Base-by-base conservation (phyloP, 2,888 invertebrate species). In the Campaea margaritaria region DNA sequence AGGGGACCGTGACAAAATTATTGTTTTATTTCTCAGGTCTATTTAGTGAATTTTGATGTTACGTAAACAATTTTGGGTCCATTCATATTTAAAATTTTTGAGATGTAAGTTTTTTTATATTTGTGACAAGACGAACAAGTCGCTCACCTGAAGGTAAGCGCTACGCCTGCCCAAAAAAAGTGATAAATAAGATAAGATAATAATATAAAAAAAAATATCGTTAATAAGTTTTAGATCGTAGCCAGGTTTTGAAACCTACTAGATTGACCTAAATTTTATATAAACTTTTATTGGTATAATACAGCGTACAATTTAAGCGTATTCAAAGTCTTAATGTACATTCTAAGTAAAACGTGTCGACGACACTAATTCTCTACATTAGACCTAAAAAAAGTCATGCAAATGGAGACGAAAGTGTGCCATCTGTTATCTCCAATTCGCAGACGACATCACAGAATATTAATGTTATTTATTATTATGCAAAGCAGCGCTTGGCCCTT, bases 391-490 rank as follows among this genome's bases (percentile, higher is more conserved):
- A 67, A 39, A 46, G 50, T 55, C 46, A 42, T 28, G 43, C 46
- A 50, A 54, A 46, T 55, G 42, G 39, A 47, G 28, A 46, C 38
- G 47, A 55, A 55, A 55, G 44, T 49, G 65, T 61, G 63, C 67
- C 73, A 75, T 74, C 68, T 74, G 72, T 78, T 75, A 78, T 76
- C 74, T 69, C 68, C 63, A 64, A 69, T 68, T 66, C 47, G 62
- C 67, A 71, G 62, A 67, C 69, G 67, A 67, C 58, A 55, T 58
- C 28, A 62, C 70, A 70, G 56, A 59, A 64, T 56, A 64, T 57
- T 50, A 59, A 62, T 51, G 53, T 62, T 58, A 58, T 62, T 58
- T 55, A 62, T 62, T 57, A 62, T 53, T 48, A 62, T 57, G 62
- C 62, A 57, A 46, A 57, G 36, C 39, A 53, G 49, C 62, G 38